Base-by-base conservation (phyloP, 2,888 invertebrate genomes). In the Cataglyphis albicans region DNA sequence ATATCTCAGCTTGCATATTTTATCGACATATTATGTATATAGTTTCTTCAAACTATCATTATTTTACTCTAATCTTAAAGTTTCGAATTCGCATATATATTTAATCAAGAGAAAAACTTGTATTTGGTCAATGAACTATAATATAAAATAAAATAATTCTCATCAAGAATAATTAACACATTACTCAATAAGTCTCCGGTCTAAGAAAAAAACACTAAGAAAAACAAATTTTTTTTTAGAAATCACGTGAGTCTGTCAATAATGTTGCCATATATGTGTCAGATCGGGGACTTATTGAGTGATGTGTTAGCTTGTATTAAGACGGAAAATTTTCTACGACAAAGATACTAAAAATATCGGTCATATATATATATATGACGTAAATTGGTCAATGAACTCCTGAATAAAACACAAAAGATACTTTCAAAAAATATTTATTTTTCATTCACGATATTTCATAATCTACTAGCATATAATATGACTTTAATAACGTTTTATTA, bases 1-100 rank as follows among this genome's bases (percentile, higher is more conserved):
- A 18, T 18, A 72, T 72, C 21, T 70, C 48, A 18, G 44, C 18
- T 29, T 21, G 59, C 59, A 72, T 72, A 80, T 68, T 48, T 70
- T 78, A 48, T 32, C 25, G 35, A 29, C 38, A 29, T 64, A 75
- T 76, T 55, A 38, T 48, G 55, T 25, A 57, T 57, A 55, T 12
- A 52, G 18, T 29, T 65, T 41, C 32, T 41, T 57, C 3, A 3
- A 9, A 55, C 55, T 55, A 67, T 38, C 18, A 35, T 18, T 55
- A 38, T 67, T n/a, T 12, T 21, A 21, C 7, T 67, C 5, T 18
- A n/a, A n/a, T 67, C 57, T 64, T 25, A 48, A 52, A 75, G 7
- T 74, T 15, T 52, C 12, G 18, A 41, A 59, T 12, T 73, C 7
- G 25, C 15, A n/a, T 15, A 15, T 15, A 9, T 6, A 1, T 38